phyloP scores from a whole-genome alignment of 2,888 invertebrate species.

The Pteria penguin region DNA sequence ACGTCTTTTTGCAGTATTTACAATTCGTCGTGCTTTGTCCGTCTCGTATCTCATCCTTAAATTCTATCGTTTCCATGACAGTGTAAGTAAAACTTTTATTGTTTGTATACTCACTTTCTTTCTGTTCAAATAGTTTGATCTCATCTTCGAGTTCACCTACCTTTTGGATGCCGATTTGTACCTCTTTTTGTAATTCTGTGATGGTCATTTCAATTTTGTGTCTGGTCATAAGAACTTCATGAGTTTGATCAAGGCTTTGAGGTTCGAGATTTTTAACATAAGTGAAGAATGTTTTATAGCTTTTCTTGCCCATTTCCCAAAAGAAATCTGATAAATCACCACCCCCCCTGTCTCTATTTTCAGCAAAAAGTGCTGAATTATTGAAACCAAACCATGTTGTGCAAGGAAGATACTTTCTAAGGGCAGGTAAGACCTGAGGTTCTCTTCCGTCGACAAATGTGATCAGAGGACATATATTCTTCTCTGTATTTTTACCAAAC shows the following conservation, averaged over 20 bases:
- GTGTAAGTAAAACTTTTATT: constrained; percentile 46
- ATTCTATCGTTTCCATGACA: constrained; percentile 36
- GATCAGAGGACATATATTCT: constrained; percentile 5
- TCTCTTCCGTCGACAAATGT: constrained; percentile 1
- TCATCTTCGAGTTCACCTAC: constrained; percentile 34
- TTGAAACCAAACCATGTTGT: not conserved
- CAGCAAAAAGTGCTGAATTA: constrained; percentile 8
- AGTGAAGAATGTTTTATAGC: constrained; percentile 5
- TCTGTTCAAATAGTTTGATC: constrained; percentile 33
- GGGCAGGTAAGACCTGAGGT: constrained; percentile 1
- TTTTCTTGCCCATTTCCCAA: constrained; percentile 24
- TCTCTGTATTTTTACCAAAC: not conserved
- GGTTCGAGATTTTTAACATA: not conserved
- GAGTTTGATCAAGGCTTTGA: constrained; percentile 18
- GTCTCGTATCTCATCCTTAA: constrained; percentile 27
- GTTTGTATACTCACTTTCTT: constrained; percentile 37
- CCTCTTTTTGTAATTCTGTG: constrained; percentile 31
- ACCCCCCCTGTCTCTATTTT: not conserved
- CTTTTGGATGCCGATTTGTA: constrained; percentile 39
- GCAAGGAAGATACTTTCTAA: constrained; percentile 7
- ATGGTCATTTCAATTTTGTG: constrained; percentile 36
- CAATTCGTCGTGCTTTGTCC: constrained; percentile 48
- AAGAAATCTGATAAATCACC: not conserved
- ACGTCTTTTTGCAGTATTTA: constrained; percentile 41
- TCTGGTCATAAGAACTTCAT: constrained; percentile 8